phyloP scores from a whole-genome alignment of 2,113 vertebrate species.

The Nematolebias whitei region DNA sequence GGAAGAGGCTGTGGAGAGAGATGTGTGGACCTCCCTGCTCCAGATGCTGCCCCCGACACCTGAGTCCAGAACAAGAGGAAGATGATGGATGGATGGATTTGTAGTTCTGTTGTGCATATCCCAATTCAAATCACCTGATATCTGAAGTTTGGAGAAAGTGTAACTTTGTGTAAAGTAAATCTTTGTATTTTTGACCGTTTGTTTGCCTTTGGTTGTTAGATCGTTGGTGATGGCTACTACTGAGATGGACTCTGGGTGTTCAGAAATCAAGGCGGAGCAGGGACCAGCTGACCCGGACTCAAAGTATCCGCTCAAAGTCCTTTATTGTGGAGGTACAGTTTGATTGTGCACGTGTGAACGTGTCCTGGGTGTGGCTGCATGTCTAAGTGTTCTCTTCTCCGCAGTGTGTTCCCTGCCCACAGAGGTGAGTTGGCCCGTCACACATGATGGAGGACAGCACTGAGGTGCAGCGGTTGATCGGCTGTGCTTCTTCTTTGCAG shows the following conservation, averaged over 20 bases:
- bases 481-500: slow-evolving; percentile 79
- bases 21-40: too few relatives aligned
- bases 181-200: background rate
- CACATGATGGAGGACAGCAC: background rate
- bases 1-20: too few relatives aligned
- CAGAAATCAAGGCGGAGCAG: slow-evolving; percentile 84
- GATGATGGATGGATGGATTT: too few relatives aligned
- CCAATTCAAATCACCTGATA: too few relatives aligned
- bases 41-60: too few relatives aligned
- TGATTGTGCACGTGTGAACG: too few relatives aligned
- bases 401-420: slow-evolving; percentile 83
- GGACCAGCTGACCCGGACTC: slow-evolving; percentile 78
- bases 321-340: slow-evolving; percentile 93
- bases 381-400: slow-evolving; percentile 12
- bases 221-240: slow-evolving; percentile 82
- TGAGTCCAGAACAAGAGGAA: too few relatives aligned
- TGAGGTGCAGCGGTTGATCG: background rate
- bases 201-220: slow-evolving; percentile 44
- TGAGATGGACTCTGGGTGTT: slow-evolving; percentile 82
- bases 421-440: slow-evolving; percentile 71
- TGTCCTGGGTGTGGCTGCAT: too few relatives aligned
- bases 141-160: too few relatives aligned
- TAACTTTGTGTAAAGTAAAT: too few relatives aligned
- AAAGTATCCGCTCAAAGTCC: slow-evolving; percentile 90
- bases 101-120: too few relatives aligned